A percentile compares a stretch with the other conserved stretches of the same genome.
phyloP scores from a whole-genome alignment of 2,113 vertebrate genomes.

The Colossoma macropomum region DNA sequence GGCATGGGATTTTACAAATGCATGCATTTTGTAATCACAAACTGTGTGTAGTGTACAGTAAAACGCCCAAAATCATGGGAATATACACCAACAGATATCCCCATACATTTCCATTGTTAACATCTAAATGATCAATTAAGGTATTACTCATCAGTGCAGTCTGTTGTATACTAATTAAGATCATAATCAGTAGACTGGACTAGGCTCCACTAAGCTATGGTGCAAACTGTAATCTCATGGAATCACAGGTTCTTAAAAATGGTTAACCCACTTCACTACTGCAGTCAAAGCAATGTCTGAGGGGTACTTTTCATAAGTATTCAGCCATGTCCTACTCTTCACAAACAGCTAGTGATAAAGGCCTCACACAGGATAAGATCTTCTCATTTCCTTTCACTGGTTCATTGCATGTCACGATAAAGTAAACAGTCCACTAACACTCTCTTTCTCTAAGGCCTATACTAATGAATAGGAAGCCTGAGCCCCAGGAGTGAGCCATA shows the following conservation, averaged over 20 bases:
- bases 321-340: neutral
- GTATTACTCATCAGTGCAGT: neutral
- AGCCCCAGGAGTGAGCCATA: neutral
- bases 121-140: neutral
- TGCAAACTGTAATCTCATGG: neutral
- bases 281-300: neutral
- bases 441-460: conserved; percentile 21
- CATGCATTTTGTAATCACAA: too few species aligned
- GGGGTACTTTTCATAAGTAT: neutral
- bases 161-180: neutral
- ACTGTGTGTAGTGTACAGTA: too few species aligned
- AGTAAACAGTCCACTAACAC: conserved; percentile 3
- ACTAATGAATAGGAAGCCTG: neutral
- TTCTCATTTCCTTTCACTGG: conserved; percentile 32
- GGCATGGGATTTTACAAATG: too few species aligned
- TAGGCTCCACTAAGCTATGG: too few species aligned
- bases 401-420: neutral
- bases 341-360: neutral
- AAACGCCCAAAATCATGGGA: too few species aligned
- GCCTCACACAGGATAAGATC: neutral
- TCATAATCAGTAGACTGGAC: neutral
- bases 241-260: neutral
- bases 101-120: too few species aligned
- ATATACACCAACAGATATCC: too few species aligned
- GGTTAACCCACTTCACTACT: neutral